A percentile compares a stretch with the other conserved stretches of the same genome.
Evolutionary conservation across 2,888 invertebrate species (phyloP).

Genomic region (Ditula angustiorana): DNA sequence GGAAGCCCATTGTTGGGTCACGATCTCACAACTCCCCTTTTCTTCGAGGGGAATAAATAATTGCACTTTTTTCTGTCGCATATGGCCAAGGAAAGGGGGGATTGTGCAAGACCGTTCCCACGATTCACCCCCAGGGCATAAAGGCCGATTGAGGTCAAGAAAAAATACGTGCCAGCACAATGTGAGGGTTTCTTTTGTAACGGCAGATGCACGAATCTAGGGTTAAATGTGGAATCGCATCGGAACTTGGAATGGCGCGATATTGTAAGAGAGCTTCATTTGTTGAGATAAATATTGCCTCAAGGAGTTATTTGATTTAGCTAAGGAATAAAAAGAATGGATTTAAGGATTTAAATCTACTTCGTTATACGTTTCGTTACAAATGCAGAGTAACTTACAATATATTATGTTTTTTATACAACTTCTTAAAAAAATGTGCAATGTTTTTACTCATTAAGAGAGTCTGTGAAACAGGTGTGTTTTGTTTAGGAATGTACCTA

Average conservation of each 20-base stretch:
- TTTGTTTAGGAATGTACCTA: neutral
- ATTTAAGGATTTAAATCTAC: too few species aligned
- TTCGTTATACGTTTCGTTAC: too few species aligned
- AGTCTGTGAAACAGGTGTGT: neutral
- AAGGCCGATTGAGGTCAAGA: slow-evolving; percentile 83
- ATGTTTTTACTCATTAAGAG: too few species aligned
- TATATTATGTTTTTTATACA: too few species aligned
- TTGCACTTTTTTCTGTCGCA: slow-evolving; percentile 86
- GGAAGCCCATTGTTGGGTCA: slow-evolving; percentile 85
- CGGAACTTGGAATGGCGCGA: slow-evolving; percentile 73
- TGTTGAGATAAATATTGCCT: slow-evolving; percentile 20
- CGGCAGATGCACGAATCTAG: slow-evolving; percentile 80
- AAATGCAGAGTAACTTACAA: too few species aligned
- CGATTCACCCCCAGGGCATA: slow-evolving; percentile 81
- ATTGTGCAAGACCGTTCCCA: slow-evolving; percentile 83
- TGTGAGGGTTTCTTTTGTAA: slow-evolving; percentile 78
- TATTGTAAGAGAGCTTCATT: slow-evolving; percentile 49
- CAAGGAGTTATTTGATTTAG: slow-evolving; percentile 7
- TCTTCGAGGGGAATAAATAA: slow-evolving; percentile 85
- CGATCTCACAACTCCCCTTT: slow-evolving; percentile 85
- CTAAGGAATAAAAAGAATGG: neutral
- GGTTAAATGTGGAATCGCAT: slow-evolving; percentile 77
- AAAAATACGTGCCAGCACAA: slow-evolving; percentile 82
- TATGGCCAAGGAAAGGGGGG: slow-evolving; percentile 83
- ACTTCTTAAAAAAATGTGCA: too few species aligned